A percentile compares a stretch with the other conserved stretches of the same genome.
phyloP scores from a whole-genome alignment of 2,797 vertebrate species.

The Dermochelys coriacea region DNA sequence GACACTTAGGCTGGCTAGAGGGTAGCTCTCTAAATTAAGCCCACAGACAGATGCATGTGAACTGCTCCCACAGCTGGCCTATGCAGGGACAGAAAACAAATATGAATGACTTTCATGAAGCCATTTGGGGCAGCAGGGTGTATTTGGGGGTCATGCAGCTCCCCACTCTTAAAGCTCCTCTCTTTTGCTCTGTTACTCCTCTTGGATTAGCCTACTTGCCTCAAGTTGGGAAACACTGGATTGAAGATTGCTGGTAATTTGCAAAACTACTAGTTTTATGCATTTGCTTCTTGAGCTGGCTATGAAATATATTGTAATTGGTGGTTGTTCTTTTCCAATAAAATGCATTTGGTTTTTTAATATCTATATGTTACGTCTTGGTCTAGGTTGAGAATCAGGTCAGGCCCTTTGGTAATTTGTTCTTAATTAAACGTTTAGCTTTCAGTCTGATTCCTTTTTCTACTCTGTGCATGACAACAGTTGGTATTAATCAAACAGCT shows the following conservation, averaged over 20 bases:
- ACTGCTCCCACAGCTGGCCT: not conserved
- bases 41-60: not conserved
- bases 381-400: constrained; percentile 52
- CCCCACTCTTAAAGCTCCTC: not conserved
- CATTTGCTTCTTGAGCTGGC: not conserved
- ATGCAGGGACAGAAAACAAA: fast-evolving
- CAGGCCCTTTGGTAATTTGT: constrained; percentile 62
- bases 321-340: constrained; percentile 56
- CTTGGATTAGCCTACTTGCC: not conserved
- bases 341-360: constrained; percentile 39
- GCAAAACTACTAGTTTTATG: not conserved
- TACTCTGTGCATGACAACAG: constrained; percentile 50
- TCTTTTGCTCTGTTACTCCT: not conserved
- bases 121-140: fast-evolving
- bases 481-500: constrained; percentile 62
- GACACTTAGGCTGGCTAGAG: not conserved
- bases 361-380: constrained; percentile 24
- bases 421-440: constrained; percentile 69
- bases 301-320: not conserved
- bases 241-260: not conserved
- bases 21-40: not conserved
- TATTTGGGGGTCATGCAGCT: not conserved
- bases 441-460: constrained; percentile 56
- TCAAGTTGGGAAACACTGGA: not conserved
- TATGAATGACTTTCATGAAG: fast-evolving